Conservation (phyloP, 2,888 invertebrate species). For the Thalpophila matura region DNA sequence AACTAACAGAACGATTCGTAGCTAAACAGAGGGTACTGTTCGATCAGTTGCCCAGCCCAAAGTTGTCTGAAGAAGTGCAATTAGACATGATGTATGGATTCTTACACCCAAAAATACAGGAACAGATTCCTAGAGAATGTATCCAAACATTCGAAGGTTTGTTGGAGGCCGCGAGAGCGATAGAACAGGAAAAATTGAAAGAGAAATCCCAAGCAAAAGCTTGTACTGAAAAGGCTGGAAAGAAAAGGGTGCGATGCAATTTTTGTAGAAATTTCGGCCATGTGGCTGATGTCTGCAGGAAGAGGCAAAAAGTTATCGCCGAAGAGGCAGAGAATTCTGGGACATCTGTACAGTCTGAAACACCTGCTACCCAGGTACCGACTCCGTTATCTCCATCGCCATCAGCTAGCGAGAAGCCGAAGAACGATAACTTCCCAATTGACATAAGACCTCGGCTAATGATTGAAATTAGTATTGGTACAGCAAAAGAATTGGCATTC, state of each 20-base stretch:
- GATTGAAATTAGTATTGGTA: conserved; percentile 45
- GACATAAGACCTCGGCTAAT: not conserved
- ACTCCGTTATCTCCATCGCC: not conserved
- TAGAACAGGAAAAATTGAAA: conserved; percentile 30
- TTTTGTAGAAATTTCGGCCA: conserved; percentile 42
- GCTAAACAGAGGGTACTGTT: conserved; percentile 43
- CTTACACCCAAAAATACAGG: conserved; percentile 31
- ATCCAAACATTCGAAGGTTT: conserved; percentile 38
- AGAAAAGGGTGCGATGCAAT: conserved; percentile 35
- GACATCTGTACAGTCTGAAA: not conserved
- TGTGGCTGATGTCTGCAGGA: conserved; percentile 29
- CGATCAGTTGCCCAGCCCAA: conserved; percentile 31
- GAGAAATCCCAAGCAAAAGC: not conserved
- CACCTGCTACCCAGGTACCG: conserved; percentile 6
- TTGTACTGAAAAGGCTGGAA: conserved; percentile 4
- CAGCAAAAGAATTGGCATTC: conserved; percentile 39
- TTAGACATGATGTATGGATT: conserved; percentile 51
- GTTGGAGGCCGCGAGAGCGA: conserved; percentile 48
- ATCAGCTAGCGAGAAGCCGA: not conserved
- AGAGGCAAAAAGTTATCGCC: conserved; percentile 25
- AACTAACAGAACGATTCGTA: conserved; percentile 46
- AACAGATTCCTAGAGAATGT: conserved; percentile 40
- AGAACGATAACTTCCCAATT: not conserved
- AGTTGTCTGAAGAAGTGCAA: conserved; percentile 43
- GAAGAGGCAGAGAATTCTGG: not conserved